These are phyloP conservation scores for Cyanistes caeruleus DNA, from an alignment of 2,113 vertebrate genomes.

Conservation along the genomic window DNA sequence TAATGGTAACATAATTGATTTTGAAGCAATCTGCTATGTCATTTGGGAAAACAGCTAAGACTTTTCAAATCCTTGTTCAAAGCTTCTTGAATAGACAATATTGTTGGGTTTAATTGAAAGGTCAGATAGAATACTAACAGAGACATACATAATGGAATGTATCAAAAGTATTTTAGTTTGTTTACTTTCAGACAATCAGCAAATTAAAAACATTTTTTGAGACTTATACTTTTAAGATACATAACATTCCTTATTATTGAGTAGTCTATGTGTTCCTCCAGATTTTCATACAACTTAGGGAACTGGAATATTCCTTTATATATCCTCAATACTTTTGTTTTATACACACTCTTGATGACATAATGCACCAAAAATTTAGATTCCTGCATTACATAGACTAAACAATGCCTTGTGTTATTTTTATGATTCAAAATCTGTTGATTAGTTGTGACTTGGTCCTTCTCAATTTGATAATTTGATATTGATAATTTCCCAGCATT, in stretches of 20 bases:
- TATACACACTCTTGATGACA: not conserved
- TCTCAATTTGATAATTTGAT: not conserved
- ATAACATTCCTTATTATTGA: not conserved
- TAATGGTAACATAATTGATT: conserved; percentile 6
- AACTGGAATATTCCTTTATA: not conserved
- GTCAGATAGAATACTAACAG: not conserved
- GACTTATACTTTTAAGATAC: not conserved
- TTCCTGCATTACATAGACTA: not conserved
- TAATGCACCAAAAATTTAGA: not conserved
- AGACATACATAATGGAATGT: not conserved
- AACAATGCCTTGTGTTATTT: not conserved
- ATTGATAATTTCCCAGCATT: not conserved
- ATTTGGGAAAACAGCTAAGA: conserved; percentile 38
- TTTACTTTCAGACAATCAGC: not conserved
- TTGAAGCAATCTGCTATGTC: not conserved
- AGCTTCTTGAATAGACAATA: conserved; percentile 21
- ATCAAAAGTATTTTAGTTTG: not conserved
- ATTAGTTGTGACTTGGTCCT: not conserved
- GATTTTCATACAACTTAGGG: not conserved
- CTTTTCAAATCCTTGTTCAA: conserved; percentile 40
- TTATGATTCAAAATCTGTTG: not conserved
- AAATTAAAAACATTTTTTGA: not conserved
- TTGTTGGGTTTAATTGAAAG: not conserved
- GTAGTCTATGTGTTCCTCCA: not conserved
- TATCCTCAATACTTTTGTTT: not conserved